Conservation (phyloP, 2,797 vertebrate genomes). For the Pseudotriccus pelzelni region DNA sequence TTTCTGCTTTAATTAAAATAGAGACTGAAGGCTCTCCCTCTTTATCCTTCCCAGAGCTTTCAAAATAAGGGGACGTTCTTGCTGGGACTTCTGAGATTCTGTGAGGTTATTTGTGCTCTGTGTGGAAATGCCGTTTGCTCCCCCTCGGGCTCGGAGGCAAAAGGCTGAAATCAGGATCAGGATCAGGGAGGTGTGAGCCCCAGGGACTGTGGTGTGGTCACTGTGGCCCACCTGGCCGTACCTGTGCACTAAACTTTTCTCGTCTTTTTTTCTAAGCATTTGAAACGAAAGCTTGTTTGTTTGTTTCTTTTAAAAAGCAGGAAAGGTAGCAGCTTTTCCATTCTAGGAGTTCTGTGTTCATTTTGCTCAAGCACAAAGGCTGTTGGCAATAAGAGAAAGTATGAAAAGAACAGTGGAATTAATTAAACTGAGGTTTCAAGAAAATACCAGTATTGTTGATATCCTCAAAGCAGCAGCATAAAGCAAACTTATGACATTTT, state of each 20-base stretch:
- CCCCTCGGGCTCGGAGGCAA: not conserved
- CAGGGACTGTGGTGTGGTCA: not conserved
- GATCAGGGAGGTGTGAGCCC: accelerated
- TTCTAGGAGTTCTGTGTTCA: not conserved
- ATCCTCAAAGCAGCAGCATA: not conserved
- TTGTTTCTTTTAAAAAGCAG: not conserved
- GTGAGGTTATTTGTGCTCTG: not conserved
- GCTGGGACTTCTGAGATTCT: not conserved
- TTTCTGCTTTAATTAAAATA: not conserved
- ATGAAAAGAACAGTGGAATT: not conserved
- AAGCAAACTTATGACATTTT: not conserved
- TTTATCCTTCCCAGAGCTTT: not conserved
- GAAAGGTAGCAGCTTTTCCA: not conserved
- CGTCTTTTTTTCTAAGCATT: not conserved
- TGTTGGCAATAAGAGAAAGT: not conserved
- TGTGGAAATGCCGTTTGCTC: not conserved
- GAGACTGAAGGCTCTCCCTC: not conserved
- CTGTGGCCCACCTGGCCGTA: not conserved
- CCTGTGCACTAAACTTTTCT: not conserved
- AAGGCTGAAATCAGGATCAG: not conserved
- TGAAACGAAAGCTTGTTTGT: not conserved
- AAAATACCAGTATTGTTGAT: not conserved
- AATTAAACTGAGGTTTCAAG: constrained; percentile 3
- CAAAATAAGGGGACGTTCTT: not conserved
- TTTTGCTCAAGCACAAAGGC: not conserved